Conservation (phyloP, 2,797 vertebrate species). For the Lepus oiostolus region DNA sequence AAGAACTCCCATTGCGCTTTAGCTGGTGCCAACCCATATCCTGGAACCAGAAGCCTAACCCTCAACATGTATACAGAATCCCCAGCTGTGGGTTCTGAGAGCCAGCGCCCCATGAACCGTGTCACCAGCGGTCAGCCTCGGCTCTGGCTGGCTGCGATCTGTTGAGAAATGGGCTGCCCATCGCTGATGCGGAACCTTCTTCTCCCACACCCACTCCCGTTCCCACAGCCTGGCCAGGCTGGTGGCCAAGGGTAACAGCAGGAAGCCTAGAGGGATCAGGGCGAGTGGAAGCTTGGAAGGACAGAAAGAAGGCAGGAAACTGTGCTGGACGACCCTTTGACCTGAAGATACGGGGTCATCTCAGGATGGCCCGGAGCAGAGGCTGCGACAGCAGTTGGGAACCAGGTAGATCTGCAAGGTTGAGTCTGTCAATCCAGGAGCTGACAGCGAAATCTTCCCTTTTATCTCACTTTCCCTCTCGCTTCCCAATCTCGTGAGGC, state of each 20-base stretch:
- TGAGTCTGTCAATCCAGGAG: too few relatives aligned
- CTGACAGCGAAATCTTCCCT: background rate
- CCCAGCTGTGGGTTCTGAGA: conserved; percentile 23
- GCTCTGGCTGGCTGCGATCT: conserved; percentile 77
- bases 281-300: too few relatives aligned
- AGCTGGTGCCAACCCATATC: conserved; percentile 38
- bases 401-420: background rate
- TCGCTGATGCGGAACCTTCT: conserved; percentile 3
- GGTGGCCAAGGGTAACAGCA: background rate
- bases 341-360: background rate
- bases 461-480: accelerated
- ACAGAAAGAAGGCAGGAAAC: background rate
- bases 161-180: conserved; percentile 61
- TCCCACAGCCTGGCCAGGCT: background rate
- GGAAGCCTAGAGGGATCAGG: background rate
- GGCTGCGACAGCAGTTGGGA: background rate
- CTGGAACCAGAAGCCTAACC: conserved; percentile 43
- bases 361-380: background rate
- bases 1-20: conserved; percentile 38
- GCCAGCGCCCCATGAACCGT: background rate
- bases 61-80: conserved; percentile 66
- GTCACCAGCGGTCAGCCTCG: background rate
- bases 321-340: background rate
- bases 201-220: conserved; percentile 8
- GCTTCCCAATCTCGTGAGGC: too few relatives aligned